These are phyloP conservation scores for Dendrocincla tyrannina DNA, from an alignment of 2,797 vertebrate genomes.

Conservation along the genomic window DNA sequence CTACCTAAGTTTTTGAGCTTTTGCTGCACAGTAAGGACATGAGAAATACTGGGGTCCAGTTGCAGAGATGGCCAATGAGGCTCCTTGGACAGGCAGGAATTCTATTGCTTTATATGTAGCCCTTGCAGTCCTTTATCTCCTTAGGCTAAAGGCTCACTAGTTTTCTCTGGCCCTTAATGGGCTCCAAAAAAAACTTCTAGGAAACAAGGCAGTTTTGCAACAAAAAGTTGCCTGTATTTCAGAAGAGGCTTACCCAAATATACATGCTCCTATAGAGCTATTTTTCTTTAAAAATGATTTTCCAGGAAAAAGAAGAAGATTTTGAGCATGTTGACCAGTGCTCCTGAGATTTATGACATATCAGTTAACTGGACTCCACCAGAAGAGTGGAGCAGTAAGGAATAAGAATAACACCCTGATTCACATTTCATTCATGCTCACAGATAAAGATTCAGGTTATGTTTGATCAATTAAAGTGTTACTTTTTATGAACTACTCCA, in stretches of 20 bases:
- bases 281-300: neutral
- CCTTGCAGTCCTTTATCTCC: neutral
- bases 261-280: neutral
- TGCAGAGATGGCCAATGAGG: neutral
- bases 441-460: neutral
- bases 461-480: neutral
- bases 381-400: neutral
- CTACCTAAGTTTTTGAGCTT: neutral
- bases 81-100: neutral
- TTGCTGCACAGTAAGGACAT: neutral
- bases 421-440: neutral
- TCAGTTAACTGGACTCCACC: neutral
- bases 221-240: neutral
- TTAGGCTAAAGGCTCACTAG: neutral
- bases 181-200: neutral
- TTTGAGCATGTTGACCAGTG: neutral
- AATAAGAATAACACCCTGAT: neutral
- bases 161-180: neutral
- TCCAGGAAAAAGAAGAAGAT: neutral
- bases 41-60: rapidly evolving
- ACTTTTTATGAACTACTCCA: neutral
- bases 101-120: neutral
- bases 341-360: neutral
- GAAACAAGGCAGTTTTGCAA: neutral
- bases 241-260: neutral